Conservation (phyloP, 2,113 vertebrate genomes). For the Vimba vimba region DNA sequence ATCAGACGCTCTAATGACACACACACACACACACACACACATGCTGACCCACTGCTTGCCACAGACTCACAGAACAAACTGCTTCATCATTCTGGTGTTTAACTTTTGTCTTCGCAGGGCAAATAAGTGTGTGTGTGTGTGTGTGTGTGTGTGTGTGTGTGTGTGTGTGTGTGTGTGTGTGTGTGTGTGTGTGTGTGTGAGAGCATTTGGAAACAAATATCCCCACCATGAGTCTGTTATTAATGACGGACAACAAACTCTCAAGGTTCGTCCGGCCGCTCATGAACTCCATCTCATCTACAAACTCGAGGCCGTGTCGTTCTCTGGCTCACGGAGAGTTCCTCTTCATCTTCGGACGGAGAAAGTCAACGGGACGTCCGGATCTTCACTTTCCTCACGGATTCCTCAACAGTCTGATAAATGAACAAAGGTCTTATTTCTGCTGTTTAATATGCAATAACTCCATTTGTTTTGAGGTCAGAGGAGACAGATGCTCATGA, state of each 20-base stretch:
- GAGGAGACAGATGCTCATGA: slow-evolving; percentile 74
- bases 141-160: not conserved
- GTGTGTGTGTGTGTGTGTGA: not conserved
- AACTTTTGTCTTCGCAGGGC: not conserved
- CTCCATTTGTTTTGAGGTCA: slow-evolving; percentile 60
- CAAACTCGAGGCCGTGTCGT: not conserved
- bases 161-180: not conserved
- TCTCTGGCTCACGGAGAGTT: not conserved
- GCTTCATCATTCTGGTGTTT: slow-evolving; percentile 2
- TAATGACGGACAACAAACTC: not conserved
- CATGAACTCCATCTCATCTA: not conserved
- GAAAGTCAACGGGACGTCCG: not conserved
- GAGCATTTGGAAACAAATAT: not conserved
- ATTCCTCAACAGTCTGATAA: not conserved
- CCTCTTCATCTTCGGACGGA: not conserved
- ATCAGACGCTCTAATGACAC: not conserved
- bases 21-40: not conserved
- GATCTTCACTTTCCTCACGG: not conserved
- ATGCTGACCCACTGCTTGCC: not conserved
- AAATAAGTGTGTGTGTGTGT: not conserved
- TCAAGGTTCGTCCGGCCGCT: not conserved
- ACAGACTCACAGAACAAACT: not conserved
- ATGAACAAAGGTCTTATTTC: slow-evolving; percentile 28
- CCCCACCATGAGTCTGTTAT: not conserved
- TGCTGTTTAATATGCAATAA: slow-evolving; percentile 61